phyloP scores from a whole-genome alignment of 64 coral and sea anemone genomes.

The Stichodactyla mertensii region DNA sequence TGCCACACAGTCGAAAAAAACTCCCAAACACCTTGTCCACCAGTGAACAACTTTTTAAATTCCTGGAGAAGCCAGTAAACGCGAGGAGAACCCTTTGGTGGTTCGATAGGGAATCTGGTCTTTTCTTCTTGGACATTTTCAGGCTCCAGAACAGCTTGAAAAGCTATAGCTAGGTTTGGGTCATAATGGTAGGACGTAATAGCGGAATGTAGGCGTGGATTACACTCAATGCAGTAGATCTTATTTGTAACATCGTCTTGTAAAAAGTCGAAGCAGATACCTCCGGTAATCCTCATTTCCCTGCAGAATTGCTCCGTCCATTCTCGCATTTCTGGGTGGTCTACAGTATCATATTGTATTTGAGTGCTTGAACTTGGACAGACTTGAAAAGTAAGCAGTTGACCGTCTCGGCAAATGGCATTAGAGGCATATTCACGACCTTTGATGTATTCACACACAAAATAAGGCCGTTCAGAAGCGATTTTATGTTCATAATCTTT shows the following conservation, averaged over 20 bases:
- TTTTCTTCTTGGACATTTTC: background rate
- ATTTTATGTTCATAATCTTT: slow-evolving; percentile 7
- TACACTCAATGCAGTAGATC: slow-evolving; percentile 55
- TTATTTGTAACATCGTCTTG: slow-evolving; percentile 22
- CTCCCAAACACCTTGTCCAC: slow-evolving; percentile 20
- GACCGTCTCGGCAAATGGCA: slow-evolving; percentile 23
- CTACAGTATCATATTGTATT: slow-evolving; percentile 30
- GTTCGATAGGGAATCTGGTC: slow-evolving; percentile 10
- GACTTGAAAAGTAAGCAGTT: slow-evolving; percentile 30
- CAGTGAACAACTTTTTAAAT: slow-evolving; percentile 27
- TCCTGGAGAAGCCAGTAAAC: slow-evolving; percentile 58
- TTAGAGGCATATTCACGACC: slow-evolving; percentile 44
- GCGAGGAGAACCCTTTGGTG: background rate
- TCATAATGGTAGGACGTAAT: slow-evolving; percentile 20
- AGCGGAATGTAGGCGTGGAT: slow-evolving; percentile 45
- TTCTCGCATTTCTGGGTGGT: slow-evolving; percentile 12
- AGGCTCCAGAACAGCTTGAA: slow-evolving; percentile 35
- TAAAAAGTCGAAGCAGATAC: slow-evolving; percentile 42
- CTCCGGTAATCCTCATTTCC: slow-evolving; percentile 32
- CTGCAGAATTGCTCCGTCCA: slow-evolving; percentile 37
- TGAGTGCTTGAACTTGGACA: slow-evolving; percentile 33
- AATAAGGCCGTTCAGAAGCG: background rate
- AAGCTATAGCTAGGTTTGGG: slow-evolving; percentile 24
- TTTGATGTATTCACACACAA: slow-evolving; percentile 42
- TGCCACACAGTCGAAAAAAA: background rate